These are phyloP conservation scores for Rattus rattus DNA, from an alignment of 2,113 vertebrate genomes.

Conservation along the genomic window DNA sequence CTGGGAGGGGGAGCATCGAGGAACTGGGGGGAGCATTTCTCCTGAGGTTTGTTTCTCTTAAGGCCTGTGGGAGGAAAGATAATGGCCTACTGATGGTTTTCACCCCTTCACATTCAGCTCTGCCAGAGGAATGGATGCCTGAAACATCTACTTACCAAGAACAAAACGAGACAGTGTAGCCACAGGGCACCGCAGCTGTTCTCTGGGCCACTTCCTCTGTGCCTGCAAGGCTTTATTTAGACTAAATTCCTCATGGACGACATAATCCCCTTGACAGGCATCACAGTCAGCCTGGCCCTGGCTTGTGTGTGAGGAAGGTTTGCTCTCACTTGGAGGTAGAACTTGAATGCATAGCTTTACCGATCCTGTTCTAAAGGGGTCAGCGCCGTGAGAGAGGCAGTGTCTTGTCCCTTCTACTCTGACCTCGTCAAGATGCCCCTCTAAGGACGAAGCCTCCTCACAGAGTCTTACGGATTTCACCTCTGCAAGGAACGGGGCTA, in stretches of 20 bases:
- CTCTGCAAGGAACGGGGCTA: neutral
- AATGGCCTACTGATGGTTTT: conserved; percentile 19
- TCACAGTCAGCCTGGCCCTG: neutral
- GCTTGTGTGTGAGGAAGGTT: neutral
- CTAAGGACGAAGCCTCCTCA: neutral
- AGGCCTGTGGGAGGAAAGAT: neutral
- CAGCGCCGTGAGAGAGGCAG: neutral
- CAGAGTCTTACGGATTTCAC: neutral
- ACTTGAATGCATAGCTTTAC: neutral
- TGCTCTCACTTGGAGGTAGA: neutral
- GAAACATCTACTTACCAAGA: neutral
- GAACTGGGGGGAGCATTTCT: neutral
- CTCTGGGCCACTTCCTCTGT: neutral
- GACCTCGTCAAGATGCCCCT: neutral
- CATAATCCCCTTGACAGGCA: neutral
- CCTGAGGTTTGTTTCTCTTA: neutral
- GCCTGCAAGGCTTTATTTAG: conserved; percentile 26
- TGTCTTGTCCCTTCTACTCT: neutral
- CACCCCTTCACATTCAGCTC: conserved; percentile 21
- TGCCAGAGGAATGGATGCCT: neutral
- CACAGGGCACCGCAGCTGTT: neutral
- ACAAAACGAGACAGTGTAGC: neutral
- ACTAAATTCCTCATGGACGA: neutral
- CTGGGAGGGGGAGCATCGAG: too few relatives aligned
- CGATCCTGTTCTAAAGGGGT: neutral